Evolutionary conservation across 2,797 vertebrate genomes (phyloP), one percentile per base, ranked within the genome.

Genomic region (Centropyge bicolor): DNA sequence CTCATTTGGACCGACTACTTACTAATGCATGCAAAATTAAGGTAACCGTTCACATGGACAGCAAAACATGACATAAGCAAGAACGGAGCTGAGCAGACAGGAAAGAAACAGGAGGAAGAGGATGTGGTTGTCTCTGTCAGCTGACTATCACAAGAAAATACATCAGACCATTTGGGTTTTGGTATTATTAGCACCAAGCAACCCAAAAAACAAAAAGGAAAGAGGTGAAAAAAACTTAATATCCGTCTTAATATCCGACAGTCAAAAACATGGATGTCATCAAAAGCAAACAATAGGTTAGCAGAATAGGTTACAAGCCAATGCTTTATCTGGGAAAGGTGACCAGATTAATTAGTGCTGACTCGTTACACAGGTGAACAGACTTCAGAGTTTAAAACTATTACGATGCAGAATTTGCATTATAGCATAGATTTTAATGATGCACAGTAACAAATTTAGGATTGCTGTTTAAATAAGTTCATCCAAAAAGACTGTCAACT

Each of bases 141-240:
- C 83, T 93, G 90, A 93, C 82, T 36, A 4, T 89, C 70, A 86
- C 61, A 74, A 82, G 24, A 82, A 38, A 79, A 27, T 0, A 12
- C 48, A 74, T 2, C 0, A 74, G 27, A 71, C 13, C 3, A 57
- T 59, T 49, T 56, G 2, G 5, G 1, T 40, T 20, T 22, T 31
- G 13, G 51, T 9, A 59, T 41, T 16, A 36, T 6, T 0, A 38
- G 43, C 41, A 70, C 10, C 66, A 40, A 52, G 8, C 48, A 57
- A 46, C 54, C 14, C 17, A 70, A 22, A 7, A 40, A 17, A 5
- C 1, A 40, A 2, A 60, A 19, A 8, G 24, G 51, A 49, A 27
- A 22, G 7, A 31, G 8, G 16, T 6, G 35, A 10, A 46, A 54
- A n/a, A 55, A 63, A 17, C 0, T 7, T 67, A n/a, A n/a, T n/a